phyloP scores from a whole-genome alignment of 2,797 vertebrate species.

The Pseudochaenichthys georgianus region DNA sequence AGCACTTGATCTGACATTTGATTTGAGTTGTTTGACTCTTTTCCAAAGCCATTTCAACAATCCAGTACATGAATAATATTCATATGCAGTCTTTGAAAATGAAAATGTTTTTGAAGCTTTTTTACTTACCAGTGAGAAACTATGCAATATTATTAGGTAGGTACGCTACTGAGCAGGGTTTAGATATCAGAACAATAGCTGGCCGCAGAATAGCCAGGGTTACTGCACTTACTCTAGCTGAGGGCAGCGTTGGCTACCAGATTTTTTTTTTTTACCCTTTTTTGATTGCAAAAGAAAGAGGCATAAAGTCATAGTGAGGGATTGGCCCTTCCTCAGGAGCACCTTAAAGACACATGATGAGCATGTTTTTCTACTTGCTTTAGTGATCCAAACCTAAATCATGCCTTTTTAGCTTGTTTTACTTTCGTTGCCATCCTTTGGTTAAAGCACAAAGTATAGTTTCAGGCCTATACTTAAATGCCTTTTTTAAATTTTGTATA shows the following conservation, averaged over 20 bases:
- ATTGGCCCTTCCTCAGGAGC: not conserved
- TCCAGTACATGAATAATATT: not conserved
- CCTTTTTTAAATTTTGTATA: not conserved
- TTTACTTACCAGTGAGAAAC: not conserved
- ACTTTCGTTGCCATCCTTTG: constrained; percentile 15
- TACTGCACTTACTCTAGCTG: not conserved
- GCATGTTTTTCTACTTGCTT: not conserved
- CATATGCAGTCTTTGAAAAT: not conserved
- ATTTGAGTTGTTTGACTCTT: not conserved
- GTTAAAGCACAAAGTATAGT: constrained; percentile 14
- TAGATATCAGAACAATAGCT: not conserved
- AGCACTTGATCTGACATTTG: constrained; percentile 1
- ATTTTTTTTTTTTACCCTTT: not conserved
- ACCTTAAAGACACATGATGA: not conserved
- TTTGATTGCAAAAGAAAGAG: not conserved
- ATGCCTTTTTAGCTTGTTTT: constrained; percentile 4
- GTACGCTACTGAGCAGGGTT: not conserved
- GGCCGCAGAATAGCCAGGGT: not conserved
- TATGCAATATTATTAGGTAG: not conserved
- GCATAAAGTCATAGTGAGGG: not conserved
- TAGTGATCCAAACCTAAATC: not conserved
- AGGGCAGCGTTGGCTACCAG: not conserved
- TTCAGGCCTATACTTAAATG: constrained; percentile 21
- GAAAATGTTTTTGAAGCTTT: not conserved
- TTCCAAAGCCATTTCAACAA: not conserved